Evolutionary conservation across 1,140 invertebrate genomes (phyloP).

Genomic region (Eufriesea mexicana): DNA sequence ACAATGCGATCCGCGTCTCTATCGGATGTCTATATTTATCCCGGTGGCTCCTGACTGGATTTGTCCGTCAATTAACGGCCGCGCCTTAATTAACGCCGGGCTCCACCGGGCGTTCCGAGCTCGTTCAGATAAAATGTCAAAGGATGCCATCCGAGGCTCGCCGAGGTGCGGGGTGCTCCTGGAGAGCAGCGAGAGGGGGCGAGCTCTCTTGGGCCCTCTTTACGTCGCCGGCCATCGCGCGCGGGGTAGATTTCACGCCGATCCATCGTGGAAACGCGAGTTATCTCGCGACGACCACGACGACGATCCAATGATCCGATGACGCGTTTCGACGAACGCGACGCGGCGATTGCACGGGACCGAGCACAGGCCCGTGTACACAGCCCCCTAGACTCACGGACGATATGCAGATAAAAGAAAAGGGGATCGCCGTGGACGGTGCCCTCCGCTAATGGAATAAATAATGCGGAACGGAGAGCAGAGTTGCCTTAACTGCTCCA

Average conservation of each 20-base stretch:
- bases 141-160: constrained; percentile 15
- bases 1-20: constrained; percentile 61
- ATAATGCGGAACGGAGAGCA: constrained; percentile 56
- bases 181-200: not conserved
- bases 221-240: no score
- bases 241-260: not conserved
- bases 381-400: not conserved
- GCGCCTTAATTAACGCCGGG: constrained; percentile 63
- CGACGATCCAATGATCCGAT: not conserved
- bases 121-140: constrained; percentile 61
- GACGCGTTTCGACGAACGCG: constrained; percentile 26
- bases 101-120: constrained; percentile 7
- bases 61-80: constrained; percentile 65
- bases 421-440: not conserved
- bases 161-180: no score
- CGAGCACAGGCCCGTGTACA: no score
- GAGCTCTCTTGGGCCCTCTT: not conserved
- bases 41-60: constrained; percentile 37
- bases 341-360: not conserved
- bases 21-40: constrained; percentile 66
- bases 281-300: not conserved
- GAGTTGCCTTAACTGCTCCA: constrained; percentile 57
- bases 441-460: constrained; percentile 62
- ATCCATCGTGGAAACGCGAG: not conserved
- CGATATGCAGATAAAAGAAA: constrained; percentile 40